These are phyloP conservation scores for Chinchilla lanigera DNA, from an alignment of 2,113 vertebrate species.

Conservation along the genomic window DNA sequence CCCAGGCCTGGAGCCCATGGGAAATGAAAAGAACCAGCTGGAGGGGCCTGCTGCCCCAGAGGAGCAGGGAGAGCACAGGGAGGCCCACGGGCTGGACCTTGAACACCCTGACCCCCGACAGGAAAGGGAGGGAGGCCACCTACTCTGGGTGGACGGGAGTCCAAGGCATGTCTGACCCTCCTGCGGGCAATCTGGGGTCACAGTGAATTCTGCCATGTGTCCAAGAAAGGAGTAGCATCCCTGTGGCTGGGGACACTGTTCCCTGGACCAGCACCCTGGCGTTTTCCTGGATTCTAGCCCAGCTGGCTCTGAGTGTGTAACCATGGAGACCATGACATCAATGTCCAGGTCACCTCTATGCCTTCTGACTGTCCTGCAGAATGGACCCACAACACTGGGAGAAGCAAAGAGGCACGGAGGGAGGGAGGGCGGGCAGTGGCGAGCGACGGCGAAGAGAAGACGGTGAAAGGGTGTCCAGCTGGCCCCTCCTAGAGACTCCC, in stretches of 20 bases:
- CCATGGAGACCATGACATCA: no score
- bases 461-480: neutral
- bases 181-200: fast-evolving
- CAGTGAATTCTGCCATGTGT: fast-evolving
- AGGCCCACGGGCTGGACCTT: fast-evolving
- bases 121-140: neutral
- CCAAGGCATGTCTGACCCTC: neutral
- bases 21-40: neutral
- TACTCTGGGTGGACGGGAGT: neutral
- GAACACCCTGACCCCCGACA: neutral
- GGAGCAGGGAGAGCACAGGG: fast-evolving
- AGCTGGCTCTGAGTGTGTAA: neutral
- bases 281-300: neutral
- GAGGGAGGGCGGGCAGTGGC: neutral
- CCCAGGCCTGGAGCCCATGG: fast-evolving
- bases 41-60: neutral
- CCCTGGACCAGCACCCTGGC: fast-evolving
- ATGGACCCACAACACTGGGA: neutral
- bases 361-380: neutral
- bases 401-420: no score
- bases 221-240: fast-evolving
- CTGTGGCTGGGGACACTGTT: neutral
- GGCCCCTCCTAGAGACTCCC: no score
- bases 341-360: neutral
- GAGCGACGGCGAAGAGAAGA: neutral